These are phyloP conservation scores for Apamea anceps DNA, from an alignment of 2,888 invertebrate species.

Conservation along the genomic window DNA sequence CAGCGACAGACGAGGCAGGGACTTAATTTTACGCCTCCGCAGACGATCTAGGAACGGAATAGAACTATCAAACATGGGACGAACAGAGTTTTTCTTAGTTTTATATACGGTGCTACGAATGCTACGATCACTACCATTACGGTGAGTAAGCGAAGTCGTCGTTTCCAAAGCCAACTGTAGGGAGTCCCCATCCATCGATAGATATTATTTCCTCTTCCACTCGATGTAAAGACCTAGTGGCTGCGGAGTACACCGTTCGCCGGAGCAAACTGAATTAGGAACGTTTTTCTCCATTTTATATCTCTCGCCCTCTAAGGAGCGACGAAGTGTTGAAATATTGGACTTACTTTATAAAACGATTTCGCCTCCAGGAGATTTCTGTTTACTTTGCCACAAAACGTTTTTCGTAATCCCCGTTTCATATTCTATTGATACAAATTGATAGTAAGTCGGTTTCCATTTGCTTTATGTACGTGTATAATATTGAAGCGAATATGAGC, in stretches of 20 bases:
- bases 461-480: constrained; percentile 58
- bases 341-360: constrained; percentile 88
- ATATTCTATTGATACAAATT: constrained; percentile 78
- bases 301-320: constrained; percentile 83
- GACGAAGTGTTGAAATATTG: constrained; percentile 88
- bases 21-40: constrained; percentile 57
- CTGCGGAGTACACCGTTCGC: constrained; percentile 80
- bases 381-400: constrained; percentile 84
- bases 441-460: constrained; percentile 71
- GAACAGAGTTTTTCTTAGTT: constrained; percentile 64
- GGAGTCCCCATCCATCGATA: constrained; percentile 76
- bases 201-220: constrained; percentile 81
- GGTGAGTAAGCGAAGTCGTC: constrained; percentile 74
- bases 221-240: constrained; percentile 79
- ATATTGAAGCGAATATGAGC: constrained; percentile 55
- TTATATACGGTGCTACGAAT: constrained; percentile 58
- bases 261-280: constrained; percentile 87
- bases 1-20: constrained; percentile 44
- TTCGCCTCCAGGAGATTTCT: constrained; percentile 81
- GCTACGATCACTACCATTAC: constrained; percentile 69
- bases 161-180: constrained; percentile 74
- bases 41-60: constrained; percentile 47
- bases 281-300: constrained; percentile 88
- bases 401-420: constrained; percentile 74
- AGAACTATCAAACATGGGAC: constrained; percentile 63